phyloP scores from a whole-genome alignment of 2,113 vertebrate species.

The Meriones unguiculatus region DNA sequence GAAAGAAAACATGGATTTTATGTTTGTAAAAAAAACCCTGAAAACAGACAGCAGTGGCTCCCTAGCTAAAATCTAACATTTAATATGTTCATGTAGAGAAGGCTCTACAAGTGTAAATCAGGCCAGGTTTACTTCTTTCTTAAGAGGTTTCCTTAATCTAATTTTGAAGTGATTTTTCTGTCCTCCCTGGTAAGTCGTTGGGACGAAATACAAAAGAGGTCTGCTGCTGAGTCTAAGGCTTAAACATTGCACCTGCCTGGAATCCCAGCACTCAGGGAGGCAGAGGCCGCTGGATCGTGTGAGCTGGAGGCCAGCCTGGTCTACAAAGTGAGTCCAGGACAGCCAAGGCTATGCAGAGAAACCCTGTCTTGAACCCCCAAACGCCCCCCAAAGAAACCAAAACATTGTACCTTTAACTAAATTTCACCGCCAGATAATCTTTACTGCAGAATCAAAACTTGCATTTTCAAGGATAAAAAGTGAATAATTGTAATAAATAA shows the following conservation, averaged over 20 bases:
- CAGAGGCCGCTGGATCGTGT: no score
- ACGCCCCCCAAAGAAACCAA: no score
- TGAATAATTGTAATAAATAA: no score
- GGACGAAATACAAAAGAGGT: not conserved
- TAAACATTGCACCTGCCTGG: not conserved
- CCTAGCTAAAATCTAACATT: not conserved
- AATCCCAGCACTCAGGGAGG: no score
- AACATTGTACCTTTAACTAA: not conserved
- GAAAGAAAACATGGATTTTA: not conserved
- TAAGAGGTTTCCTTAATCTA: constrained; percentile 12
- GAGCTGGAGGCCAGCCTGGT: no score
- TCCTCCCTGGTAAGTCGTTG: not conserved
- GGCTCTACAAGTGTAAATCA: not conserved
- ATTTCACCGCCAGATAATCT: constrained; percentile 35
- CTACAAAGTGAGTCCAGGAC: no score
- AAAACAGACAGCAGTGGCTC: not conserved
- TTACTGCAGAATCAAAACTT: constrained; percentile 55
- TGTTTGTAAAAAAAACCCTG: not conserved
- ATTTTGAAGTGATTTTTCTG: not conserved
- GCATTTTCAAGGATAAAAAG: not conserved
- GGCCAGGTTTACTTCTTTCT: not conserved
- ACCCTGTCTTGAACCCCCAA: no score
- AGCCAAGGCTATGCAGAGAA: no score
- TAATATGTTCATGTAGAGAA: not conserved
- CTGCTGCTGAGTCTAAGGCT: not conserved